Percentiles rank a stretch among this genome's conserved stretches.
phyloP scores from a whole-genome alignment of 1,140 invertebrate species.

The Leptoteleia sp. region DNA sequence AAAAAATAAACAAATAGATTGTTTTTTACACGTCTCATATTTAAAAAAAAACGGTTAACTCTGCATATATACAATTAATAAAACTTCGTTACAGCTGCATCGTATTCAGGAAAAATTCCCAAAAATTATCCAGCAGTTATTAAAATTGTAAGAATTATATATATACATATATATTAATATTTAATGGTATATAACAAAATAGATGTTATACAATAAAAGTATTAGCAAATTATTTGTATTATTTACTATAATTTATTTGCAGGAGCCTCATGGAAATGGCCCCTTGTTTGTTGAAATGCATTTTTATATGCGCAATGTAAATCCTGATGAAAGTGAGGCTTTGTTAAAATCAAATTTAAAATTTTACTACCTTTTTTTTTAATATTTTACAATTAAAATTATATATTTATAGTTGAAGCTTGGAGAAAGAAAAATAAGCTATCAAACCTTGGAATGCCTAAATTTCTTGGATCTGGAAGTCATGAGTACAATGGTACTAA shows the following conservation, averaged over 20 bases:
- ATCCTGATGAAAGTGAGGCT: constrained; percentile 88
- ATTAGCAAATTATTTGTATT: no score
- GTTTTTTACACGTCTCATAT: no score
- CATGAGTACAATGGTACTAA: constrained; percentile 88
- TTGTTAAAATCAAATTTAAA: constrained; percentile 25
- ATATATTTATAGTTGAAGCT: constrained; percentile 85
- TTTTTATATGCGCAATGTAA: constrained; percentile 94
- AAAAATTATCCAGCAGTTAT: constrained; percentile 86
- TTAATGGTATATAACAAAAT: no score
- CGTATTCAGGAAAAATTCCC: constrained; percentile 79
- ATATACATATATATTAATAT: no score
- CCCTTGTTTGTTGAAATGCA: constrained; percentile 97
- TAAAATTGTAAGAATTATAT: constrained; percentile 86
- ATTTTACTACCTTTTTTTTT: no score
- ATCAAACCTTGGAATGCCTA: constrained; percentile 91
- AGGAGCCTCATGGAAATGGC: constrained; percentile 96
- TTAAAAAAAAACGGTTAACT: no score
- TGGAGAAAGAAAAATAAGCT: constrained; percentile 89
- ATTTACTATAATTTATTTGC: no score
- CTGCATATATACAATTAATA: no score
- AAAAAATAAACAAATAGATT: no score
- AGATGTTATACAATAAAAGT: no score
- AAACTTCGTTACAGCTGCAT: constrained; percentile 78
- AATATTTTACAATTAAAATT: no score
- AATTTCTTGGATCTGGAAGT: constrained; percentile 90